These are phyloP conservation scores for Macrotis lagotis DNA, from an alignment of 2,113 vertebrate genomes.

Conservation along the genomic window DNA sequence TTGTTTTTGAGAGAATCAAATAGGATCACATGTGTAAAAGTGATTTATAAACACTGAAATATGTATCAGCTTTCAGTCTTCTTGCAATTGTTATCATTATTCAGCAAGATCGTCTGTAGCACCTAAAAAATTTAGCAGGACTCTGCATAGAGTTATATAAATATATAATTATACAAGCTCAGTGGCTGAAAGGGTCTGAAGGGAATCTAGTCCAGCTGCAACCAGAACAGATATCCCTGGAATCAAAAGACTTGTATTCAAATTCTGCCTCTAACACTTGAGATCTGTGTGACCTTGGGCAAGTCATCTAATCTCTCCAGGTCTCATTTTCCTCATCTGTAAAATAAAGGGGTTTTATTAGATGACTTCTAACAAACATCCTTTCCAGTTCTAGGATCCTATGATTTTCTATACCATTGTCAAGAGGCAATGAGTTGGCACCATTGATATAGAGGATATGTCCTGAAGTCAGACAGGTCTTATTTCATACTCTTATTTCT, in stretches of 20 bases:
- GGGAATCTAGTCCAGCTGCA: not conserved
- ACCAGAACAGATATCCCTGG: not conserved
- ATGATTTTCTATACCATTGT: no score
- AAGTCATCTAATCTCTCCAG: not conserved
- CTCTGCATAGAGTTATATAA: not conserved
- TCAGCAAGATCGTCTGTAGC: not conserved
- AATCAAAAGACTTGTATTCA: not conserved
- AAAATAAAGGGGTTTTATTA: not conserved
- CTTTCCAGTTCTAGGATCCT: not conserved
- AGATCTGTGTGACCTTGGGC: not conserved
- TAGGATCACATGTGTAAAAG: not conserved
- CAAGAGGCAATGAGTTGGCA: not conserved
- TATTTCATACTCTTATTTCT: not conserved
- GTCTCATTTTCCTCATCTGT: not conserved
- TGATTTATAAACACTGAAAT: not conserved
- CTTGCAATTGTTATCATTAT: not conserved
- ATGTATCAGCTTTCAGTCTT: not conserved
- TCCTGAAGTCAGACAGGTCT: not conserved
- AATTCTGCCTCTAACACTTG: not conserved
- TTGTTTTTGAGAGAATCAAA: not conserved
- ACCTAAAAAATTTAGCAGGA: not conserved
- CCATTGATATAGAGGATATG: not conserved
- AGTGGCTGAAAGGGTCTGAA: not conserved
- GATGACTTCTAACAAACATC: not conserved
- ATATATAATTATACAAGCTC: not conserved